These are phyloP conservation scores for Agrochola circellaris DNA, from an alignment of 2,888 invertebrate genomes.

Conservation along the genomic window DNA sequence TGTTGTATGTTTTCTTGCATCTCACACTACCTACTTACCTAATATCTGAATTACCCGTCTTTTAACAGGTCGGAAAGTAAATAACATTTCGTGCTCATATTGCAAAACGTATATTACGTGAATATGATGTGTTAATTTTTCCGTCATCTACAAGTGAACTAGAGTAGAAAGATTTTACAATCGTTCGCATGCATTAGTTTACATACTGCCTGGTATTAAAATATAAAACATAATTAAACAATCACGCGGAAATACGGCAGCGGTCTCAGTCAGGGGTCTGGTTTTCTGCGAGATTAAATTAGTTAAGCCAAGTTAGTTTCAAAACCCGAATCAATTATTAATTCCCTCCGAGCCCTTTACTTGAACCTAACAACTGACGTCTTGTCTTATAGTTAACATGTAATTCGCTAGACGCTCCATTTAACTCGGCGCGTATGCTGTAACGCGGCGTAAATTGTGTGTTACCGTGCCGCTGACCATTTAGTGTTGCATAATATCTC, in stretches of 20 bases:
- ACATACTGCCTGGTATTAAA: neutral
- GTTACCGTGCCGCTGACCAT: conserved; percentile 75
- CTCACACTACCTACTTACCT: conserved; percentile 18
- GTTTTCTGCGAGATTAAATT: conserved; percentile 19
- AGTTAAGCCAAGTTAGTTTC: conserved; percentile 5
- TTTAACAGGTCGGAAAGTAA: conserved; percentile 44
- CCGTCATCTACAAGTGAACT: conserved; percentile 74
- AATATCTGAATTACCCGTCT: conserved; percentile 32
- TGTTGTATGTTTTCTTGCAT: conserved; percentile 29
- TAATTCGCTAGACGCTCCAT: conserved; percentile 77
- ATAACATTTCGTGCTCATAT: conserved; percentile 38
- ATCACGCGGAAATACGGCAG: conserved; percentile 17
- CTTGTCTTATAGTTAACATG: conserved; percentile 64
- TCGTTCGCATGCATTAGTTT: conserved; percentile 39
- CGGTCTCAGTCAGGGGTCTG: neutral
- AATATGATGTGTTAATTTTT: conserved; percentile 54
- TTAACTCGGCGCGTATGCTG: conserved; percentile 69
- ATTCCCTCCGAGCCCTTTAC: conserved; percentile 30
- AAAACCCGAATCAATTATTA: conserved; percentile 23
- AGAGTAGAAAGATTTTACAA: conserved; percentile 79
- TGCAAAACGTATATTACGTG: conserved; percentile 57
- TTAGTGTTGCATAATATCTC: conserved; percentile 75
- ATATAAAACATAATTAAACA: conserved; percentile 6
- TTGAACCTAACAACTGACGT: conserved; percentile 21
- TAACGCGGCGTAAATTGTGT: conserved; percentile 79